phyloP scores from a whole-genome alignment of 2,888 invertebrate species.

The Protonemura montana region DNA sequence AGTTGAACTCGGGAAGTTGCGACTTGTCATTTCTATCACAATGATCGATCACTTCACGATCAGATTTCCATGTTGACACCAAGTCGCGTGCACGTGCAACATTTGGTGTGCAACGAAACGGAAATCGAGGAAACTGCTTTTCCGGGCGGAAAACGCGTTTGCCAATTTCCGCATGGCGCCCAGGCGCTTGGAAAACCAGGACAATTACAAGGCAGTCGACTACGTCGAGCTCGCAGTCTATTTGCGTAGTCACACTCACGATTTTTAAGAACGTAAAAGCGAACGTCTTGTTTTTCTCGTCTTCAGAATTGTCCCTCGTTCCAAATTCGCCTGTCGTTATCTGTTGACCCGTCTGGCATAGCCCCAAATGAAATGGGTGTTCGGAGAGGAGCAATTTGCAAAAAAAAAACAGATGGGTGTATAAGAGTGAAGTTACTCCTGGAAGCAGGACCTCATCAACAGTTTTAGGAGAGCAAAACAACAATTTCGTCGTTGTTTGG shows the following conservation, averaged over 20 bases:
- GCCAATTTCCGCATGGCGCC: too few species aligned
- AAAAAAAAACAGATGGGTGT: neutral
- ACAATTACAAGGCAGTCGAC: neutral
- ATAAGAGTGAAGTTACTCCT: neutral
- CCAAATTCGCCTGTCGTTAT: neutral
- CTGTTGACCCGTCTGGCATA: neutral
- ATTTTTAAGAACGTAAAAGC: neutral
- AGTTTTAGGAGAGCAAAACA: neutral
- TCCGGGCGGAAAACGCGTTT: too few species aligned
- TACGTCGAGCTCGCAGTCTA: neutral
- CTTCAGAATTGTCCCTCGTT: neutral
- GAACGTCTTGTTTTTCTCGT: neutral
- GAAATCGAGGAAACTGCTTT: neutral
- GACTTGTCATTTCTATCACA: neutral
- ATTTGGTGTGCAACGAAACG: too few species aligned
- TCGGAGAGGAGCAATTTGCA: neutral
- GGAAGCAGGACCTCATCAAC: neutral
- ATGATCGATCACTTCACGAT: neutral
- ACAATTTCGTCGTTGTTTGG: neutral
- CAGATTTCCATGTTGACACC: neutral
- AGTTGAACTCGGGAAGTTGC: too few species aligned
- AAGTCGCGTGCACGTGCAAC: too few species aligned
- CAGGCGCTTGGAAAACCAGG: neutral
- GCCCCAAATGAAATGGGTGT: neutral
- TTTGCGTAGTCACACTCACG: neutral